Conservation (phyloP, 2,888 invertebrate genomes). For the Nomada lathburiana region DNA sequence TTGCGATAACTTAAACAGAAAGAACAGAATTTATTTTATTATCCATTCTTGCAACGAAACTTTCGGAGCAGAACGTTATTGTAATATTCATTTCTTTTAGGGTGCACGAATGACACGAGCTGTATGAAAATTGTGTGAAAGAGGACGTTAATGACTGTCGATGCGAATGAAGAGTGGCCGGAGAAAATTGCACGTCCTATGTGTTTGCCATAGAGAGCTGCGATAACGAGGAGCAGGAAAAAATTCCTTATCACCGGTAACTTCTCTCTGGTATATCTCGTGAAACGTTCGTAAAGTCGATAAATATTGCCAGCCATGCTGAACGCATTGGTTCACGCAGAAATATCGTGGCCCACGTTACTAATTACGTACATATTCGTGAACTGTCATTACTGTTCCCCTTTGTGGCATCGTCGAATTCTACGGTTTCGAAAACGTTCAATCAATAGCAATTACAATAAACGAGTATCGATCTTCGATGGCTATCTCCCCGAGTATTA, state of each 20-base stretch:
- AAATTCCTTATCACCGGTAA: slow-evolving; percentile 36
- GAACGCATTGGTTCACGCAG: neutral
- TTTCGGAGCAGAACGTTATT: too few relatives aligned
- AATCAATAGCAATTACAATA: too few relatives aligned
- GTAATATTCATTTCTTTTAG: too few relatives aligned
- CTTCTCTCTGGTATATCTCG: slow-evolving; percentile 27
- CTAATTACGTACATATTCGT: neutral
- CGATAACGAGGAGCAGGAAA: slow-evolving; percentile 27
- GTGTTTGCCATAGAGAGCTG: neutral
- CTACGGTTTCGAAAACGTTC: too few relatives aligned
- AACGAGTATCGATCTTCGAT: neutral
- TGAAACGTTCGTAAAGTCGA: slow-evolving; percentile 16
- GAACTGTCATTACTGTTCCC: neutral
- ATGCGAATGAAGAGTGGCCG: neutral
- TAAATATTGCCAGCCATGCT: slow-evolving; percentile 1
- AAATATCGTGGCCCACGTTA: slow-evolving; percentile 8
- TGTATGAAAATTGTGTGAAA: neutral
- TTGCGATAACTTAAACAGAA: neutral
- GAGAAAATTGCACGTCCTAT: neutral
- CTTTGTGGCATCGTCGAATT: too few relatives aligned
- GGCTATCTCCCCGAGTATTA: neutral
- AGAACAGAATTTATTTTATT: too few relatives aligned
- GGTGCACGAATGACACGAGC: too few relatives aligned
- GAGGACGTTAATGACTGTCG: neutral
- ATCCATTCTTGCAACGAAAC: too few relatives aligned